These are phyloP conservation scores for Drosophila algonquin DNA, from an alignment of 2,888 invertebrate species.

Conservation along the genomic window DNA sequence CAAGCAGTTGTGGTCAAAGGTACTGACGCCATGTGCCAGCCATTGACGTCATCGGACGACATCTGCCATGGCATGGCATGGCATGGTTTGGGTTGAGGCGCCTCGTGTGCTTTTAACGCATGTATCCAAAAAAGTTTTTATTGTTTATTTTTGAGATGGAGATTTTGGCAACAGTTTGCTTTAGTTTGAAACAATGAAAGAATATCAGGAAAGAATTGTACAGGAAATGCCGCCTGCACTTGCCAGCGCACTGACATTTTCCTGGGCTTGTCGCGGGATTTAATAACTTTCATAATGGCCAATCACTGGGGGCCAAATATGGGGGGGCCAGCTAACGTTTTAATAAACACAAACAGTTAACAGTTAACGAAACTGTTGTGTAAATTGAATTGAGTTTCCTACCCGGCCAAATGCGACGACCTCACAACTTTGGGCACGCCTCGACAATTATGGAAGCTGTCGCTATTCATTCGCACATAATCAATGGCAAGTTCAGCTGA, in stretches of 20 bases:
- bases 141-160: conserved; percentile 7
- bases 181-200: conserved; percentile 9
- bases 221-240: conserved; percentile 55
- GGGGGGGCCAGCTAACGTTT: conserved; percentile 24
- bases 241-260: conserved; percentile 43
- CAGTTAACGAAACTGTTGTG: conserved; percentile 55
- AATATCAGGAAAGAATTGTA: background rate
- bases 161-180: conserved; percentile 12
- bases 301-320: conserved; percentile 29
- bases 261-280: conserved; percentile 65
- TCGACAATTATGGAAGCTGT: conserved; percentile 44
- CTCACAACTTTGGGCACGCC: conserved; percentile 62
- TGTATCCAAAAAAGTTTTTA: conserved; percentile 19
- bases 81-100: background rate
- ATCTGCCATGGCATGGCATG: conserved; percentile 13
- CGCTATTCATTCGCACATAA: conserved; percentile 44
- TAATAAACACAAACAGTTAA: conserved; percentile 50
- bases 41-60: conserved; percentile 49
- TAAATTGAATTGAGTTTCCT: conserved; percentile 65
- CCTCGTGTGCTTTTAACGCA: conserved; percentile 11
- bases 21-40: conserved; percentile 42
- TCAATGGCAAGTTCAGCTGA: conserved; percentile 50
- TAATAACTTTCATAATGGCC: conserved; percentile 60
- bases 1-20: conserved; percentile 56
- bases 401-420: conserved; percentile 62